A percentile compares a stretch with the other conserved stretches of the same genome.
Evolutionary conservation across 2,888 invertebrate genomes (phyloP).

Genomic region (Onchidella celtica): DNA sequence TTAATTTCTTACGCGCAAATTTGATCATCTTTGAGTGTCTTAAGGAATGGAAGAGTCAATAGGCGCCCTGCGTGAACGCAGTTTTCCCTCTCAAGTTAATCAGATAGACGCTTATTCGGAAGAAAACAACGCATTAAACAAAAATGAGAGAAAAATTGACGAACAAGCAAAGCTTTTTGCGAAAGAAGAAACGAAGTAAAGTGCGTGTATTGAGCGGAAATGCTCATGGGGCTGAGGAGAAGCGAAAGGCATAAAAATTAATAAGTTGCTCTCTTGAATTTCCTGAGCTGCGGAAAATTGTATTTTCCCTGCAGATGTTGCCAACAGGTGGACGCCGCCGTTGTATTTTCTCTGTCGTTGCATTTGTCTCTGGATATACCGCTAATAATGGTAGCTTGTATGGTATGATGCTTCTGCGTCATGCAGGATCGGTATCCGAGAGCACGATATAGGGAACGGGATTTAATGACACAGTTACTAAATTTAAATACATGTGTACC

Average conservation of each 20-base stretch:
- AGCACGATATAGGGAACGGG: no score
- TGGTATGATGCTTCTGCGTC: no score
- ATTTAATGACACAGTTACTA: no score
- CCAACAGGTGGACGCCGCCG: slow-evolving; percentile 13
- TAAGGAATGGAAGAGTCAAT: not conserved
- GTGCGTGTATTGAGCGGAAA: not conserved
- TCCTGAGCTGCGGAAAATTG: not conserved
- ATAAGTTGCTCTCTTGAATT: not conserved
- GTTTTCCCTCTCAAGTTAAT: not conserved
- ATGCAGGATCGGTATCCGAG: no score
- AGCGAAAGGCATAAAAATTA: slow-evolving; percentile 23
- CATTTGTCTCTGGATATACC: not conserved
- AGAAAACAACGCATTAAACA: no score
- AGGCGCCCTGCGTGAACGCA: slow-evolving; percentile 6
- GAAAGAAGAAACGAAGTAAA: not conserved
- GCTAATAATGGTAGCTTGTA: not conserved
- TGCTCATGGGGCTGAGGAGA: not conserved
- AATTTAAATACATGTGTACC: no score
- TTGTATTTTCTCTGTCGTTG: not conserved
- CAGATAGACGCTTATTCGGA: no score
- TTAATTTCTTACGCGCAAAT: slow-evolving; percentile 22
- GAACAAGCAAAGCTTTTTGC: no score
- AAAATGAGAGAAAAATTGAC: no score
- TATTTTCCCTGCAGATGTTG: not conserved
- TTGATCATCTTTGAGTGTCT: not conserved